Conservation (phyloP, 2,888 invertebrate genomes). For the Andrena trimmerana region DNA sequence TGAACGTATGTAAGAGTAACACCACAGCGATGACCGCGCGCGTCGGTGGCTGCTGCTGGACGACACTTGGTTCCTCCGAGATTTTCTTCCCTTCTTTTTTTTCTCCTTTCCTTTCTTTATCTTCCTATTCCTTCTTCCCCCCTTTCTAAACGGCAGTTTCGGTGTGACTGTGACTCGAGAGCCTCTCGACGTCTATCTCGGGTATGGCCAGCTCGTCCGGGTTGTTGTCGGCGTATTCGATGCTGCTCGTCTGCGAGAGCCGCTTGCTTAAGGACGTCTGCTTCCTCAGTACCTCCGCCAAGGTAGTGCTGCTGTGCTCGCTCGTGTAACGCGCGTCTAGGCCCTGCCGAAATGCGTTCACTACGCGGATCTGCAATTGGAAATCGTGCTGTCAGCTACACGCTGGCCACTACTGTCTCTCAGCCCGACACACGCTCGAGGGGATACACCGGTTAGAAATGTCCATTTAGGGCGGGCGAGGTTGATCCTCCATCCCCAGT, state of each 20-base stretch:
- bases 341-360: constrained; percentile 99
- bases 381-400: constrained; percentile 59
- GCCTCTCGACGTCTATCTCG: constrained; percentile 96
- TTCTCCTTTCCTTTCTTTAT: constrained; percentile 47
- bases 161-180: constrained; percentile 97
- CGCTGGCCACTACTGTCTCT: not conserved
- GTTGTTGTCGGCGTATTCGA: constrained; percentile 96
- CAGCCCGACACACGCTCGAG: constrained; percentile 5
- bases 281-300: constrained; percentile 97
- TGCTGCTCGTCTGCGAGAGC: constrained; percentile 95
- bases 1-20: constrained; percentile 15
- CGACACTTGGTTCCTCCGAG: constrained; percentile 3
- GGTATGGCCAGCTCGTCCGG: constrained; percentile 95
- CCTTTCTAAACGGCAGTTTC: constrained; percentile 94
- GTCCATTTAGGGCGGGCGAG: constrained; percentile 26
- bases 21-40: constrained; percentile 35
- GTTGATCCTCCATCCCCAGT: constrained; percentile 37
- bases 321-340: constrained; percentile 87
- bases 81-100: constrained; percentile 37
- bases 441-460: constrained; percentile 21
- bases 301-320: constrained; percentile 96
- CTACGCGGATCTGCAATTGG: constrained; percentile 98
- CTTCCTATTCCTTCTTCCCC: constrained; percentile 38
- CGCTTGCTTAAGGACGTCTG: constrained; percentile 97
- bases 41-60: constrained; percentile 28